Conservation (phyloP, 2,888 invertebrate genomes). For the Tiliacea citrago region DNA sequence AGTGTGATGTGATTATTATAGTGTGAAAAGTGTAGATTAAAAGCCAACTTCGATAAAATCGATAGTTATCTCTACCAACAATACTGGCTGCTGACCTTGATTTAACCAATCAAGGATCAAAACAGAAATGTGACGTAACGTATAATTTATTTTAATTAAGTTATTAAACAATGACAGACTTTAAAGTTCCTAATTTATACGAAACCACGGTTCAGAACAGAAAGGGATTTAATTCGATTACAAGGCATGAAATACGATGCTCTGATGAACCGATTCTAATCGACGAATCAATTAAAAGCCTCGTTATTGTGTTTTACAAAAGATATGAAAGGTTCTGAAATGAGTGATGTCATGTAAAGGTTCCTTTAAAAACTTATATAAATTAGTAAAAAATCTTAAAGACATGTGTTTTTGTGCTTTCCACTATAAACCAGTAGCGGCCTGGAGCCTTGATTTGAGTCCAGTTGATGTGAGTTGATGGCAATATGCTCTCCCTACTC, state of each 20-base stretch:
- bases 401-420: neutral
- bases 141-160: constrained; percentile 6
- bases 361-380: neutral
- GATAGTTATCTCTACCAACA: neutral
- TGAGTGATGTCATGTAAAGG: no score
- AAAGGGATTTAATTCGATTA: constrained; percentile 29
- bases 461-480: neutral
- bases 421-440: neutral
- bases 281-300: constrained; percentile 22
- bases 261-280: constrained; percentile 33
- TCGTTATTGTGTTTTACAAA: constrained; percentile 15
- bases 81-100: neutral
- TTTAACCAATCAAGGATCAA: neutral
- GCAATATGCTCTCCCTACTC: neutral
- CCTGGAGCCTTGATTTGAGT: neutral
- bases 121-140: neutral
- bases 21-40: neutral
- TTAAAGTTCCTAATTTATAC: constrained; percentile 11
- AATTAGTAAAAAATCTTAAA: neutral
- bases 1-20: no score
- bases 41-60: neutral
- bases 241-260: constrained; percentile 12
- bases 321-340: neutral
- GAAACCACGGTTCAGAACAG: constrained; percentile 2
- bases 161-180: constrained; percentile 8